These are phyloP conservation scores for Zaprionus lachaisei DNA, from an alignment of 1,140 invertebrate species.

Conservation along the genomic window DNA sequence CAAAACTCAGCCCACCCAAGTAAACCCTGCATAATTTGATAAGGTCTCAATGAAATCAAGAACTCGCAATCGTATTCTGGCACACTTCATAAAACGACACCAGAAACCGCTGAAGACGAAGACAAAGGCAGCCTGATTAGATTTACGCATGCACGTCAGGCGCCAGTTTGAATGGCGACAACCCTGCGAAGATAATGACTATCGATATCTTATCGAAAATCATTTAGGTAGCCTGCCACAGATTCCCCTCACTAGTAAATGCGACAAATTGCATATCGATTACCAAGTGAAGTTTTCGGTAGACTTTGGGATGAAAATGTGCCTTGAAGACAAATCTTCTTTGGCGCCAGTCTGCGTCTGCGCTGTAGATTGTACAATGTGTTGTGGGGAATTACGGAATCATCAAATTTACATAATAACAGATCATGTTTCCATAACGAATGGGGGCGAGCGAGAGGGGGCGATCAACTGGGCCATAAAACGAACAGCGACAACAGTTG, in stretches of 20 bases:
- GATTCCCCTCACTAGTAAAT: neutral
- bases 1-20: conserved; percentile 20
- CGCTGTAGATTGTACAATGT: conserved; percentile 46
- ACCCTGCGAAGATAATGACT: neutral
- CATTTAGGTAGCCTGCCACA: neutral
- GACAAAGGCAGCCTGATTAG: conserved; percentile 27
- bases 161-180: conserved; percentile 25
- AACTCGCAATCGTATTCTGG: conserved; percentile 6
- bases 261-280: conserved; percentile 43
- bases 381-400: conserved; percentile 77
- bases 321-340: conserved; percentile 29
- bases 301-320: conserved; percentile 18
- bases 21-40: neutral
- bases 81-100: conserved; percentile 1
- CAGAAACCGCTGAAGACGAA: neutral
- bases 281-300: conserved; percentile 14
- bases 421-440: conserved; percentile 67
- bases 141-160: conserved; percentile 25
- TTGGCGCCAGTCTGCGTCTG: conserved; percentile 61
- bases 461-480: conserved; percentile 33
- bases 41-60: conserved; percentile 3
- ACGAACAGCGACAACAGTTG: conserved; percentile 66
- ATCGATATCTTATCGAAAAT: neutral
- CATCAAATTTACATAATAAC: conserved; percentile 82
- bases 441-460: neutral